Percentiles rank a stretch among this genome's conserved stretches.
phyloP scores from a whole-genome alignment of 2,888 invertebrate genomes.

The Lamproptera curius region DNA sequence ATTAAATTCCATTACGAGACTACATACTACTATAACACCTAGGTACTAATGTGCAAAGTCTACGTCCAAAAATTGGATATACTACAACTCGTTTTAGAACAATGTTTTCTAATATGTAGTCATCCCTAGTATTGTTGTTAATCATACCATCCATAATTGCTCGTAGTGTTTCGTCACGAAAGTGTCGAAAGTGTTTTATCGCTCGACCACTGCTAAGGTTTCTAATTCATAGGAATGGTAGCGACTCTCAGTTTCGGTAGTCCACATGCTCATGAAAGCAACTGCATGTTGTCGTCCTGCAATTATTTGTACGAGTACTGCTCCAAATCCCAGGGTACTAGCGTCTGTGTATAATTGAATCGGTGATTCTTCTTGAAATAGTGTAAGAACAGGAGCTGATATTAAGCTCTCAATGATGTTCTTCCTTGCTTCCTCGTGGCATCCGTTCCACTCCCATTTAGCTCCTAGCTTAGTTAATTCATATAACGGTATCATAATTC shows the following conservation, averaged over 20 bases:
- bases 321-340: not conserved
- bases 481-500: not conserved
- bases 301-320: not conserved
- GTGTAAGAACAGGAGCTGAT: not conserved
- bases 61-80: too few relatives aligned
- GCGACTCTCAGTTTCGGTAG: not conserved
- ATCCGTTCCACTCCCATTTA: not conserved
- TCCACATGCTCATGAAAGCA: not conserved
- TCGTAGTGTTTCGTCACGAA: not conserved
- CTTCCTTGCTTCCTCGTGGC: not conserved
- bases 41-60: not conserved
- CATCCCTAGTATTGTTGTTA: not conserved
- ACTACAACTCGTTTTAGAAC: not conserved
- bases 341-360: not conserved
- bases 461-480: not conserved
- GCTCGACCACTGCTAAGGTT: not conserved
- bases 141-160: not conserved
- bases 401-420: not conserved
- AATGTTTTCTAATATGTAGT: not conserved
- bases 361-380: not conserved
- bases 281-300: not conserved
- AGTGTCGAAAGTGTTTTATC: not conserved
- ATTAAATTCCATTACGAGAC: not conserved
- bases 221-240: not conserved
- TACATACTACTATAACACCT: not conserved